Base-by-base conservation (phyloP, 2,888 invertebrate genomes). In the Phlogophora meticulosa region DNA sequence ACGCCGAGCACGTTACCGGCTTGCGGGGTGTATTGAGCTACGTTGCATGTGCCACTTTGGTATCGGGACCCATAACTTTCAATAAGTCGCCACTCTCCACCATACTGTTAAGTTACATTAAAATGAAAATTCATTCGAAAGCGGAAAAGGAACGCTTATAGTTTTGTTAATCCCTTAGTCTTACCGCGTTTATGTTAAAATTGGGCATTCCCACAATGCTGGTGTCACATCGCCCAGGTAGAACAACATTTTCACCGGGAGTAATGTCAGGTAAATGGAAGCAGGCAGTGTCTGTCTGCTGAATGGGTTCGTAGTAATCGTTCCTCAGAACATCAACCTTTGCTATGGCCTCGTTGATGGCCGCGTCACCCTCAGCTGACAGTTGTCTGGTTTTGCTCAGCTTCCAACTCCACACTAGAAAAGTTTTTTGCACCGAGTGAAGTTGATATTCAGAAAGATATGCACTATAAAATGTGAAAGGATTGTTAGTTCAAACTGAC, bases 1-100 rank as follows among this genome's bases (percentile, higher is more conserved):
- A 93, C 87, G 1, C 72, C 49, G 0, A 92, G 79, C 0, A 64
- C 68, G 1, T 79, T 85, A 48, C 76, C 91, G 0, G 86, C 86
- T 46, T 87, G 90, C 0, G 89, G 75, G 1, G 88, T 87, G 87
- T 97, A 97, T 11, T 92, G 94, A 0, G 96, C 96, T 11, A 96
- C 96, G 36, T 96, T 96, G 84, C 97, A 97, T 79, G 96, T 95
- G 0, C 97, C 97, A 0, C 88, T 92, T 91, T 97, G 96, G 79
- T 95, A 96, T 17, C 96, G 82, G 2, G 96, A 93, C 58, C 96
- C 96, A 82, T 97, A 97, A 76, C 96, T 95, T 79, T 96, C 96
- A 15, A 96, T 96, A 81, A 97, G 96, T 81, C 96, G 96, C 97
- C 97, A 97, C 13, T 81, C 87, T 9, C 90, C 91, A 13, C 76